A percentile compares a stretch with the other conserved stretches of the same genome.
Conservation (phyloP, 2,888 invertebrate species). For the Cephus sareptanus region DNA sequence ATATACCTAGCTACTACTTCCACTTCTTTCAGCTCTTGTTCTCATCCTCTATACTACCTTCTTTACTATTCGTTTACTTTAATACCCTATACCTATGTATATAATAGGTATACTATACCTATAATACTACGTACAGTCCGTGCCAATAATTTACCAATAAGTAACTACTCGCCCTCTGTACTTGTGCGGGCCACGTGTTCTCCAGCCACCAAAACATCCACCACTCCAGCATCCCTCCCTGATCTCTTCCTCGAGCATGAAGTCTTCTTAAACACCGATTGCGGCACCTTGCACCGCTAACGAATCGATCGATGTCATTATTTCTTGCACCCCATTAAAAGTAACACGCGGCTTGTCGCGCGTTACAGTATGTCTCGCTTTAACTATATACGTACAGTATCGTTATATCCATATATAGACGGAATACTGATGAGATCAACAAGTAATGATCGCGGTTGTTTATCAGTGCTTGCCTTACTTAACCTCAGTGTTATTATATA, state of each 20-base stretch:
- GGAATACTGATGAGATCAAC: background rate
- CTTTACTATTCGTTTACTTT: background rate
- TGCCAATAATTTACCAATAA: background rate
- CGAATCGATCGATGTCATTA: background rate
- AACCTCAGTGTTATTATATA: background rate
- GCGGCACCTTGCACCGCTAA: background rate
- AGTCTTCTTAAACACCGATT: slow-evolving; percentile 2
- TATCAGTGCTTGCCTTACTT: background rate
- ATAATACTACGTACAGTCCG: background rate
- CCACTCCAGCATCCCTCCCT: slow-evolving; percentile 6
- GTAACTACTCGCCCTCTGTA: slow-evolving; percentile 10
- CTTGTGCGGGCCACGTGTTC: slow-evolving; percentile 16
- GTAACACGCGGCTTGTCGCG: background rate
- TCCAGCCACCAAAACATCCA: background rate
- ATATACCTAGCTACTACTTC: background rate
- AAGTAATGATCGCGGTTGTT: background rate
- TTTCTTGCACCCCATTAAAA: background rate
- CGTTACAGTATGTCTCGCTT: background rate
- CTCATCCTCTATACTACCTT: background rate
- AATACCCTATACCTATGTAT: background rate
- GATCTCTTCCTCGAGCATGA: slow-evolving; percentile 19
- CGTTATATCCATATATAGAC: background rate
- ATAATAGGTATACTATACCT: background rate
- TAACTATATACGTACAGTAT: background rate
- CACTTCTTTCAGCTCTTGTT: slow-evolving; percentile 13